phyloP scores from a whole-genome alignment of 2,888 invertebrate genomes.

The Cerceris rybyensis region DNA sequence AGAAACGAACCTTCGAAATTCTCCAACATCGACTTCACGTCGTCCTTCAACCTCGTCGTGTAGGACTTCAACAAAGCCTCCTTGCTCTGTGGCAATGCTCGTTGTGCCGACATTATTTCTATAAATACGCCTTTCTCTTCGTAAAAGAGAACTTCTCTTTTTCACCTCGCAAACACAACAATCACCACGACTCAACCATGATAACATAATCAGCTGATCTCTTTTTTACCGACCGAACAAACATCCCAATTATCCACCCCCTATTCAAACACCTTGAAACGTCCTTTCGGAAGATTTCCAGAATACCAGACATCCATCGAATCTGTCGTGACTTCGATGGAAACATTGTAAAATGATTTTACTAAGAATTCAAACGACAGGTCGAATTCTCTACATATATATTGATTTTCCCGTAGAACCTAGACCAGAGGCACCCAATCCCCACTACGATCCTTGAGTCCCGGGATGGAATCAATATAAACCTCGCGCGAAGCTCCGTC shows the following conservation, averaged over 20 bases:
- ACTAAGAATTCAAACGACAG: background rate
- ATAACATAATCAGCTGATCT: conserved; percentile 18
- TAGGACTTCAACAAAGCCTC: conserved; percentile 97
- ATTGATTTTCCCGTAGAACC: conserved; percentile 49
- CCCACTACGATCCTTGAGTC: conserved; percentile 66
- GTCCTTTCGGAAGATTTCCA: background rate
- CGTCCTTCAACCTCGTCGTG: conserved; percentile 96
- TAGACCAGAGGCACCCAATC: conserved; percentile 53
- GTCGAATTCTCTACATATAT: conserved; percentile 33
- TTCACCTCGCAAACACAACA: background rate
- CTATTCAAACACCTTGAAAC: background rate
- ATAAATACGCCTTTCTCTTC: background rate
- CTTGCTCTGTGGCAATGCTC: conserved; percentile 94
- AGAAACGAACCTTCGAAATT: conserved; percentile 93
- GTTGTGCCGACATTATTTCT: conserved; percentile 80
- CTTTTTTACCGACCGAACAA: conserved; percentile 34
- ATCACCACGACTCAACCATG: conserved; percentile 11
- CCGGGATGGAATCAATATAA: conserved; percentile 76
- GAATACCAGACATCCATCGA: too few relatives aligned
- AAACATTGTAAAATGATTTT: background rate
- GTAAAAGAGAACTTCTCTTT: background rate
- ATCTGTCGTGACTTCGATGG: background rate
- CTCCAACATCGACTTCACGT: conserved; percentile 98
- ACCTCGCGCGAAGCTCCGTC: conserved; percentile 67
- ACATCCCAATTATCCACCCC: background rate